Evolutionary conservation across 2,888 invertebrate genomes (phyloP).

Genomic region (Boloria selene): DNA sequence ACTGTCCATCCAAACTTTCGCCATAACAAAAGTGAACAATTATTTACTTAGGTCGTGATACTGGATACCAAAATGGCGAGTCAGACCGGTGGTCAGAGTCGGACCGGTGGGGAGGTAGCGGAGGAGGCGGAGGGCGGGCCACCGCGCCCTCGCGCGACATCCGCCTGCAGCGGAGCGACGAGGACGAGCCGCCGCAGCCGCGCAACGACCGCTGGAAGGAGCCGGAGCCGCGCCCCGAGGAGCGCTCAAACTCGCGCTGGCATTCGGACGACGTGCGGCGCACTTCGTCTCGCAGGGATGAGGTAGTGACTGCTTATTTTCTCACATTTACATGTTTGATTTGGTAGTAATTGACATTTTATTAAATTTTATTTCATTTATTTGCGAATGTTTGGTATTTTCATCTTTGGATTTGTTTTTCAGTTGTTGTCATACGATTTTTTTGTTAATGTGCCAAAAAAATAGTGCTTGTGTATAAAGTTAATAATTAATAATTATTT

Average conservation of each 20-base stretch:
- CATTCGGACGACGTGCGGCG: slow-evolving; percentile 75
- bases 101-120: slow-evolving; percentile 72
- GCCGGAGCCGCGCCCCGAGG: slow-evolving; percentile 73
- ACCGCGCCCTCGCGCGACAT: slow-evolving; percentile 58
- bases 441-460: too few species aligned
- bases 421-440: too few species aligned
- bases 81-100: slow-evolving; percentile 75
- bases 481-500: too few species aligned
- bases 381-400: too few species aligned
- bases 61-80: slow-evolving; percentile 78
- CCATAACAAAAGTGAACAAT: too few species aligned
- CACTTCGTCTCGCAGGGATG: slow-evolving; percentile 70
- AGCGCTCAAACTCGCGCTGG: slow-evolving; percentile 71
- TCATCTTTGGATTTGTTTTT: too few species aligned
- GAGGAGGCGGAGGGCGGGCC: slow-evolving; percentile 56
- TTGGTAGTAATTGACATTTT: too few species aligned
- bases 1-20: too few species aligned
- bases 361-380: too few species aligned
- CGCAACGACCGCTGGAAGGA: slow-evolving; percentile 86
- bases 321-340: not conserved
- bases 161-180: slow-evolving; percentile 51
- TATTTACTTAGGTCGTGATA: slow-evolving; percentile 66
- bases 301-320: slow-evolving; percentile 40
- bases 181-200: slow-evolving; percentile 72
- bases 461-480: too few species aligned